Evolutionary conservation across 2,888 invertebrate species (phyloP), one percentile per base, ranked within the genome.

Genomic region (Caenorhabditis doughertyi): DNA sequence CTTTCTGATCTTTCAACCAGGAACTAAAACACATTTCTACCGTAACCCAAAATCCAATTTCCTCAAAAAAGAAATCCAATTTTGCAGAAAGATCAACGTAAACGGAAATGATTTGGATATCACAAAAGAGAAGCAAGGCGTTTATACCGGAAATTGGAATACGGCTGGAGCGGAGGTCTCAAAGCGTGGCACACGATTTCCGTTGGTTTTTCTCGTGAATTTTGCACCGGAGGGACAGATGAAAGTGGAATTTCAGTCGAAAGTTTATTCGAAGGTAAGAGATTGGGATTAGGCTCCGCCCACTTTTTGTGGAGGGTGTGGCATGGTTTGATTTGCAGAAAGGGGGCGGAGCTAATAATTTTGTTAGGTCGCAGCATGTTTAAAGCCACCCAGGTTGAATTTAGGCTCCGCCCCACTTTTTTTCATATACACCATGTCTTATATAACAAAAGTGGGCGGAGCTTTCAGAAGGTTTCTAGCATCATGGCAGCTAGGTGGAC

Each of bases 21-120:
- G n/a, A n/a, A n/a, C n/a, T n/a, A 13, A 5, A 21, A 49, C 18
- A n/a, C 8, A 56, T n/a, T 5, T 8, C 55, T 9, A 32, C 32
- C 32, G 5, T 9, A 18, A 1, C 13, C 18, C 18, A 3, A n/a
- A n/a, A n/a, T n/a, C n/a, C n/a, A n/a, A n/a, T n/a, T n/a, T n/a
- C n/a, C n/a, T n/a, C n/a, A n/a, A n/a, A n/a, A n/a, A n/a, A n/a
- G n/a, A n/a, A n/a, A 4, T 32, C 32, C 9, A 32, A 13, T 16
- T 44, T 60, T 60, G 9, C 67, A 84, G 84, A 7, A 35, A 72
- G 3, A 71, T 85, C 62, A 81, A 85, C 64, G 67, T 85, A 21
- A 83, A 81, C 47, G 85, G 85, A 1, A 47, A 58, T 5, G 81
- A 81, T 60, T 27, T 81, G 44, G 74, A 76, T 1, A 16, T 81